Evolutionary conservation across 2,113 vertebrate species (phyloP).

Genomic region (Mastomys coucha): DNA sequence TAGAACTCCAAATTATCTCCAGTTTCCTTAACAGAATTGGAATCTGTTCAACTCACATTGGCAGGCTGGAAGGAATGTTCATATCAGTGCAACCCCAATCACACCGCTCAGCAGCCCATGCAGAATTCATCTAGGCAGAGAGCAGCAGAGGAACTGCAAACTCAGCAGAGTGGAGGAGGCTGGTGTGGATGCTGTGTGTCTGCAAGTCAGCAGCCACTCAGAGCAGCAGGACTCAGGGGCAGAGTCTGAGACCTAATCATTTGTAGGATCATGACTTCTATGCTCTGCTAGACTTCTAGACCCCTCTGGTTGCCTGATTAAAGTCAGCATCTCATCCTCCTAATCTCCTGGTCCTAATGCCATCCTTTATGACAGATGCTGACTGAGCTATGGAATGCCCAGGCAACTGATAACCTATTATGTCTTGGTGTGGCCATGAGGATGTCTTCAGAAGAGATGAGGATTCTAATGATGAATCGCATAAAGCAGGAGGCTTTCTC

Average conservation of each 20-base stretch:
- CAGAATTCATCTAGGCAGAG: background rate
- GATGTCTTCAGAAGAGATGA: background rate
- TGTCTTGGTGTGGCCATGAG: background rate
- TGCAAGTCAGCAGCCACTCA: background rate
- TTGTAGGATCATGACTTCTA: background rate
- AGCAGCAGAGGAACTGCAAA: background rate
- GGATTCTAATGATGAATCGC: background rate
- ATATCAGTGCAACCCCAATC: background rate
- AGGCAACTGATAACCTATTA: background rate
- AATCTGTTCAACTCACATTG: background rate
- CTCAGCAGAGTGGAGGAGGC: background rate
- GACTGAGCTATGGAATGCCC: background rate
- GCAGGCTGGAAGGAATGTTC: background rate
- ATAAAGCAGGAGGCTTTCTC: too few species aligned
- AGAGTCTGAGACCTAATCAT: background rate
- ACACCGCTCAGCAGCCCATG: background rate
- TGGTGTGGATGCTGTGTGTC: background rate
- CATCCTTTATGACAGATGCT: background rate
- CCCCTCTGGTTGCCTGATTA: background rate
- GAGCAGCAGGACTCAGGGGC: background rate
- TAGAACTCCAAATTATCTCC: slow-evolving; percentile 36
- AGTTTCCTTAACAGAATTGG: slow-evolving; percentile 58
- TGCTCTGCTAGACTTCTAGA: background rate
- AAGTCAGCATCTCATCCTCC: background rate
- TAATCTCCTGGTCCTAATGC: background rate